Percentiles rank a stretch among this genome's conserved stretches.
Evolutionary conservation across 2,888 invertebrate species (phyloP).

Genomic region (Agonopterix alstromeriana): DNA sequence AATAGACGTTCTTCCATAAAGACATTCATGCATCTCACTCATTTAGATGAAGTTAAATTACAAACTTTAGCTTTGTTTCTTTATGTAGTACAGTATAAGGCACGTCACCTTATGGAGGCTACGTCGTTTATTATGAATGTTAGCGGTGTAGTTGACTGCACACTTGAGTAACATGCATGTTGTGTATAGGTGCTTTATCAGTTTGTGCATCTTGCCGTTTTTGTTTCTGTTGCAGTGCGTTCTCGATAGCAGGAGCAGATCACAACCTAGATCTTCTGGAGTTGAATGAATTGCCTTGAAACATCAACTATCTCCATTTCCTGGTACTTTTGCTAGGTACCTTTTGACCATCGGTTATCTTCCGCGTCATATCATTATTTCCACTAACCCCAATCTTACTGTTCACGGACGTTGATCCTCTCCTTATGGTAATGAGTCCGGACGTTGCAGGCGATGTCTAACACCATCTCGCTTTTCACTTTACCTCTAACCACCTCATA

Average conservation of each 20-base stretch:
- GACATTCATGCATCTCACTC: too few relatives aligned
- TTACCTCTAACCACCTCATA: neutral
- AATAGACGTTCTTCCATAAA: too few relatives aligned
- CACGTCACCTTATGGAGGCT: neutral
- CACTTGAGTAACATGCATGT: constrained; percentile 35
- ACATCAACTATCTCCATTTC: constrained; percentile 5
- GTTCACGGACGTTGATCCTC: neutral
- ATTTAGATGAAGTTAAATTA: too few relatives aligned
- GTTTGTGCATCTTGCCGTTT: constrained; percentile 69
- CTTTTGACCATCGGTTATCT: neutral
- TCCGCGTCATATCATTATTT: neutral
- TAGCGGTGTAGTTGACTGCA: neutral
- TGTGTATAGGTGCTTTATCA: constrained; percentile 39
- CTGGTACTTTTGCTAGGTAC: neutral
- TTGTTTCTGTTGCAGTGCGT: constrained; percentile 69
- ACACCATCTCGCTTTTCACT: too few relatives aligned
- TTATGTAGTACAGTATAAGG: too few relatives aligned
- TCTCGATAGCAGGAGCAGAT: constrained; percentile 56
- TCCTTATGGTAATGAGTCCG: neutral
- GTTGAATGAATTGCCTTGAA: constrained; percentile 44
- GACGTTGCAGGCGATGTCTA: too few relatives aligned
- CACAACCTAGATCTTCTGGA: constrained; percentile 49
- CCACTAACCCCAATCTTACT: neutral
- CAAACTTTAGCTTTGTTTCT: too few relatives aligned
- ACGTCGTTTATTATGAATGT: neutral